Base-by-base conservation (phyloP, 2,797 vertebrate genomes). In the Brachyrhaphis roseni region DNA sequence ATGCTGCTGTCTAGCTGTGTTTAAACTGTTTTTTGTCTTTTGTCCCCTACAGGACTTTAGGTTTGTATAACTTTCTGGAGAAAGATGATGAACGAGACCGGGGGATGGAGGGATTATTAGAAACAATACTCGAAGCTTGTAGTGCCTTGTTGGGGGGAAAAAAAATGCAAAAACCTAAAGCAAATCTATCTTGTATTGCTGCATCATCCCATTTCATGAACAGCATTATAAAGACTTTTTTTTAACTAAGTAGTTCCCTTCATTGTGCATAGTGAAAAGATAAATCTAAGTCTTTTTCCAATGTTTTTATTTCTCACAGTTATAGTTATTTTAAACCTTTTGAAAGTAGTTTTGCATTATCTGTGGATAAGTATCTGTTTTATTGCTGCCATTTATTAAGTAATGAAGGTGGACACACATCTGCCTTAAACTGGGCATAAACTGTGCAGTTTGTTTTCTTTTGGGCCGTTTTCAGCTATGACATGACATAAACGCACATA, bases 21-120 rank as follows among this genome's bases (percentile, higher is more conserved):
- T 66, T 34, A 11, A 66, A 39, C 34, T 34, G 34, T 66, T 84
- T 84, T 91, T 72, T 87, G 80, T 88, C 81, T 86, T 83, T 79
- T 72, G 75, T 85, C 72, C 83, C 87, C 89, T 41, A 39, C 78
- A 82, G 88, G 87, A 86, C 81, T 82, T 70, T 78, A 77, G 53
- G 81, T 53, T 68, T 41, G 36, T 68, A 12, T 68, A 41, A 68
- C 64, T 41, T 68, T 68, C 36, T 68, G 10, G 20, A 41, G 36
- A 68, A 68, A 41, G 8, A 36, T 66, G 34, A 66, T 66, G 18
- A 66, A 39, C 15, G 2, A 64, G 59, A 2, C 34, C 39, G 1
- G 36, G 36, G 3, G 15, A 0, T 5, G 16, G 8, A 3, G 31
- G 3, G 8, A 23, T 51, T 36, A 39, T 66, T 20, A 66, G 64